phyloP scores from a whole-genome alignment of 2,113 vertebrate genomes.

The Crocuta crocuta region DNA sequence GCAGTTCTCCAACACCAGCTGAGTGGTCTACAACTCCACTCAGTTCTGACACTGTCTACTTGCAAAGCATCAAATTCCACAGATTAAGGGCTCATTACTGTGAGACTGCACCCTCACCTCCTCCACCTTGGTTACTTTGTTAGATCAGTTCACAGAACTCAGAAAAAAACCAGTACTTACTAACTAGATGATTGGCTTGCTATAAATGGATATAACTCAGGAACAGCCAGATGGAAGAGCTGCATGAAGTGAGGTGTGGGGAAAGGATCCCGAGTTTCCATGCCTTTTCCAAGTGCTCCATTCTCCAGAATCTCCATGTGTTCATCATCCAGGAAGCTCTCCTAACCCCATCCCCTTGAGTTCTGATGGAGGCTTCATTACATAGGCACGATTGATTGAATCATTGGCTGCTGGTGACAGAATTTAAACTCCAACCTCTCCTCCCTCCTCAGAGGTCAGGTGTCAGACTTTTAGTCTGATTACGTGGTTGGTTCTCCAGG shows the following conservation, averaged over 20 bases:
- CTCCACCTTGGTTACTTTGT: not conserved
- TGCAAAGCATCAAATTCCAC: not conserved
- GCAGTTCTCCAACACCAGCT: not conserved
- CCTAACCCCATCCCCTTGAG: not conserved
- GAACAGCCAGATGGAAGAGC: not conserved
- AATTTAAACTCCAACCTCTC: not conserved
- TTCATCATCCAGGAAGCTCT: not conserved
- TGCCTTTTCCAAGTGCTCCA: no score
- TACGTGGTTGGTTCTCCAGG: not conserved
- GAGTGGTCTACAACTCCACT: no score
- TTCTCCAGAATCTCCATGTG: not conserved
- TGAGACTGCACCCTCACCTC: no score
- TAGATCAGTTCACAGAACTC: not conserved
- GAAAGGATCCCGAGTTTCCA: not conserved
- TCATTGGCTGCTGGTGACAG: not conserved
- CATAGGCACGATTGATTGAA: not conserved
- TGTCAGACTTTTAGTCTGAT: not conserved
- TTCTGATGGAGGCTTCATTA: not conserved
- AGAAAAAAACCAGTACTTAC: not conserved
- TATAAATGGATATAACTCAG: not conserved
- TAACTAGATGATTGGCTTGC: not conserved
- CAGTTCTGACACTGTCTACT: not conserved
- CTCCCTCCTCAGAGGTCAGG: not conserved
- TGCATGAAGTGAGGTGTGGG: rapidly evolving
- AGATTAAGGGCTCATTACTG: not conserved